Evolutionary conservation across 1,140 invertebrate species (phyloP).

Genomic region (Hyles euphorbiae): DNA sequence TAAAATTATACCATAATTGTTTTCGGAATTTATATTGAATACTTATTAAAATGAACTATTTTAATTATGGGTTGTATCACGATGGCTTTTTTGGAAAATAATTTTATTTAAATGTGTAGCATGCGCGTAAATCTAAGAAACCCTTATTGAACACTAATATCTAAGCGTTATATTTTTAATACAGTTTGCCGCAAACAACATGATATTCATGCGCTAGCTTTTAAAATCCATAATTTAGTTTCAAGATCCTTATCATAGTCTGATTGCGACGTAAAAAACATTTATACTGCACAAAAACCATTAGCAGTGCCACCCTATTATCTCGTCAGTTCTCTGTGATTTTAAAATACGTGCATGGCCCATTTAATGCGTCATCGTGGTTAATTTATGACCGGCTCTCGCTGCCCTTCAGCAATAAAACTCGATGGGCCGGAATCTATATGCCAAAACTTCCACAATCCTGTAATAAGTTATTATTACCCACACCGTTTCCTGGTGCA

Average conservation of each 20-base stretch:
- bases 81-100: no score
- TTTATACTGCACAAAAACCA: neutral
- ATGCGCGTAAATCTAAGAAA: no score
- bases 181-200: no score
- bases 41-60: neutral
- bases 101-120: no score
- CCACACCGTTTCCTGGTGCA: conserved; percentile 21
- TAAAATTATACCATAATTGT: no score
- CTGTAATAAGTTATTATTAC: conserved; percentile 39
- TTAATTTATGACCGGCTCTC: conserved; percentile 50
- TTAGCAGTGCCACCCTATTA: neutral
- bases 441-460: conserved; percentile 48
- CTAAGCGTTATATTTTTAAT: no score
- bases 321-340: conserved; percentile 19
- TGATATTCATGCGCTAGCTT: no score
- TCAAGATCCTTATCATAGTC: no score
- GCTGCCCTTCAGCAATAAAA: conserved; percentile 53
- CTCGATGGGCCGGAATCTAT: conserved; percentile 63
- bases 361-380: conserved; percentile 60
- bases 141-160: no score
- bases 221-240: no score
- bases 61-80: neutral
- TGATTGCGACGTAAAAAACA: no score
- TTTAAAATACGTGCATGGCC: conserved; percentile 43
- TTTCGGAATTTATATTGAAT: neutral